Conservation (phyloP, 1,140 invertebrate genomes). For the Drosophila bipectinata region DNA sequence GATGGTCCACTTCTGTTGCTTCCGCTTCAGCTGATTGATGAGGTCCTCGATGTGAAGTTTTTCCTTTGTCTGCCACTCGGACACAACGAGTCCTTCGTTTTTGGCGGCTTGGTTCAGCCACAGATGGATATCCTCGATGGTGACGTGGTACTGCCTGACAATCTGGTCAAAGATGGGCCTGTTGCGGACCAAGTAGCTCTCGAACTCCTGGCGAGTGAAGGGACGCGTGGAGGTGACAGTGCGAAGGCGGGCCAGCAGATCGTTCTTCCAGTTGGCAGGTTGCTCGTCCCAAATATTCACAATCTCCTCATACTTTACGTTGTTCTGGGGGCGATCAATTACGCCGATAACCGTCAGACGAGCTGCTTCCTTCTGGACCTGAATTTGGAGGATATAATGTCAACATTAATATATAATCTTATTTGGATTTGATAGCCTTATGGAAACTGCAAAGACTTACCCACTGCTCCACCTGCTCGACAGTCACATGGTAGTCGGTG, state of each 20-base stretch:
- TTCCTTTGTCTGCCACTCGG: conserved; percentile 66
- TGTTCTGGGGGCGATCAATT: conserved; percentile 62
- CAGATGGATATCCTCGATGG: conserved; percentile 69
- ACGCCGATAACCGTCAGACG: conserved; percentile 68
- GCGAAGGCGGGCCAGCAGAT: conserved; percentile 43
- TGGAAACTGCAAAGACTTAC: conserved; percentile 24
- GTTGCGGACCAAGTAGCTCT: conserved; percentile 61
- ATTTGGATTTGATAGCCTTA: neutral
- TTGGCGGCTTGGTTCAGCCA: conserved; percentile 62
- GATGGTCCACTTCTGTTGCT: conserved; percentile 70
- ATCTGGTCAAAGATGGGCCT: conserved; percentile 57
- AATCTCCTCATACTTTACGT: conserved; percentile 54
- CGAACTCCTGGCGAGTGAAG: conserved; percentile 65
- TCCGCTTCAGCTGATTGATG: conserved; percentile 61
- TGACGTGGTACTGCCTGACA: conserved; percentile 66
- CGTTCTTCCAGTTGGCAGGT: conserved; percentile 56
- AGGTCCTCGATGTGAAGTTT: conserved; percentile 64
- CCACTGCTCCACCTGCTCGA: conserved; percentile 79
- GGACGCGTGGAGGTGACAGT: conserved; percentile 54
- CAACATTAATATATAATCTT: too few relatives aligned
- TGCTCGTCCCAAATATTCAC: conserved; percentile 41
- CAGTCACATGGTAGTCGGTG: conserved; percentile 74
- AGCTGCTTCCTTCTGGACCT: conserved; percentile 66
- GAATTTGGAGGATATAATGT: neutral
- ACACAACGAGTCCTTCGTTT: conserved; percentile 45